Conservation (phyloP, 2,797 vertebrate genomes). For the Anguilla megastoma region DNA sequence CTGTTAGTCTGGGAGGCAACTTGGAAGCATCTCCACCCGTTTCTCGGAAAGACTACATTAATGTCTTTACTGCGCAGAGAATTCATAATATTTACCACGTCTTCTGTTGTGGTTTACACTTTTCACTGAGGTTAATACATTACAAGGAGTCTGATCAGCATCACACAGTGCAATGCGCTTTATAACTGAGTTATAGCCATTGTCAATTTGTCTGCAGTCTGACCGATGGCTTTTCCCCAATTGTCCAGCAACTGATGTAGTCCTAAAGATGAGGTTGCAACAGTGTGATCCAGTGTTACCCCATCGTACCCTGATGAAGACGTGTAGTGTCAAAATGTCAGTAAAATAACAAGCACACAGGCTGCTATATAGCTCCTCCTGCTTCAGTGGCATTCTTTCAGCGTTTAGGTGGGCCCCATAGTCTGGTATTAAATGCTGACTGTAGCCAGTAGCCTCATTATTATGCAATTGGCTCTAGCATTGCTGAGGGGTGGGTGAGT, state of each 20-base stretch:
- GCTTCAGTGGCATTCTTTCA: too few relatives aligned
- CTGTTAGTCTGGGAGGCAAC: neutral
- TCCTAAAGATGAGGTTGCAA: neutral
- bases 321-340: too few relatives aligned
- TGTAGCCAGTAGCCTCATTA: too few relatives aligned
- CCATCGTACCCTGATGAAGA: too few relatives aligned
- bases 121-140: too few relatives aligned
- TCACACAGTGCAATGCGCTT: neutral
- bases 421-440: too few relatives aligned
- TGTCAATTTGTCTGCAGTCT: neutral
- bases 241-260: neutral
- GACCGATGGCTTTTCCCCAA: neutral
- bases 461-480: too few relatives aligned
- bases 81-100: neutral
- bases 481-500: too few relatives aligned
- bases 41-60: neutral
- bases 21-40: neutral
- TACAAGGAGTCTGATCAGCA: neutral
- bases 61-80: neutral
- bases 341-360: too few relatives aligned
- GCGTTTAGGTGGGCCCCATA: too few relatives aligned
- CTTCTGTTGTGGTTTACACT: too few relatives aligned
- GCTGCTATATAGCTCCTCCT: too few relatives aligned
- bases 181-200: neutral
- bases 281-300: neutral